Evolutionary conservation across 2,888 invertebrate genomes (phyloP).

Genomic region (Frankliniella fusca): DNA sequence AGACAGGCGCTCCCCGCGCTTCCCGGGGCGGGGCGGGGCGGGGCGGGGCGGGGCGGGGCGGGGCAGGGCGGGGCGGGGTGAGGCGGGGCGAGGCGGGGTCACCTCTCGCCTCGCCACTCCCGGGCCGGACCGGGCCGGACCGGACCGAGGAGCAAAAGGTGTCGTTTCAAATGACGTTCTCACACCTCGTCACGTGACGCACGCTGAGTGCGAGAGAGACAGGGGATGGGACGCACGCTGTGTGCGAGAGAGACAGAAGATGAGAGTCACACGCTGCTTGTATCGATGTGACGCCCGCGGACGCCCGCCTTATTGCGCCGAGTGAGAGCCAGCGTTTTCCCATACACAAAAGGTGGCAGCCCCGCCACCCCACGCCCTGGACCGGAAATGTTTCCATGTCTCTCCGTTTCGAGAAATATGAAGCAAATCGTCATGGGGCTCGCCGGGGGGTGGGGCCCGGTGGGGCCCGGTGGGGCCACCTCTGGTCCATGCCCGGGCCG

Average conservation of each 20-base stretch:
- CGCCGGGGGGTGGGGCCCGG: slow-evolving; percentile 35
- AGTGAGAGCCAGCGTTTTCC: not conserved
- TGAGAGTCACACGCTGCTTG: not conserved
- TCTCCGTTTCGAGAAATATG: slow-evolving; percentile 14
- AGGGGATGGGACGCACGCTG: not conserved
- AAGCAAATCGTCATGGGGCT: slow-evolving; percentile 36
- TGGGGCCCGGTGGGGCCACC: not conserved
- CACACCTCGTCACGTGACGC: not conserved
- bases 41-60: too few species aligned
- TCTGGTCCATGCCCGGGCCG: slow-evolving; percentile 37
- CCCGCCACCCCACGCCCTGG: not conserved
- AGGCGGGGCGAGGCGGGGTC: too few species aligned
- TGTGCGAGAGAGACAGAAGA: too few species aligned
- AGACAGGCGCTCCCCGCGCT: too few species aligned
- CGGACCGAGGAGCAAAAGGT: not conserved
- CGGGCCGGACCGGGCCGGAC: not conserved
- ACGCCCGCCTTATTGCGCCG: not conserved
- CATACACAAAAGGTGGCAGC: not conserved
- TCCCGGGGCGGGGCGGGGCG: too few species aligned
- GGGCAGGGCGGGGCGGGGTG: too few species aligned
- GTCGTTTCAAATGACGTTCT: slow-evolving; percentile 5
- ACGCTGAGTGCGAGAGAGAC: not conserved
- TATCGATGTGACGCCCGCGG: not conserved
- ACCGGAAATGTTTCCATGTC: slow-evolving; percentile 26
- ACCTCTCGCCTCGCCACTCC: too few species aligned